Base-by-base conservation (phyloP, 2,797 vertebrate species). In the Rhinatrema bivittatum region DNA sequence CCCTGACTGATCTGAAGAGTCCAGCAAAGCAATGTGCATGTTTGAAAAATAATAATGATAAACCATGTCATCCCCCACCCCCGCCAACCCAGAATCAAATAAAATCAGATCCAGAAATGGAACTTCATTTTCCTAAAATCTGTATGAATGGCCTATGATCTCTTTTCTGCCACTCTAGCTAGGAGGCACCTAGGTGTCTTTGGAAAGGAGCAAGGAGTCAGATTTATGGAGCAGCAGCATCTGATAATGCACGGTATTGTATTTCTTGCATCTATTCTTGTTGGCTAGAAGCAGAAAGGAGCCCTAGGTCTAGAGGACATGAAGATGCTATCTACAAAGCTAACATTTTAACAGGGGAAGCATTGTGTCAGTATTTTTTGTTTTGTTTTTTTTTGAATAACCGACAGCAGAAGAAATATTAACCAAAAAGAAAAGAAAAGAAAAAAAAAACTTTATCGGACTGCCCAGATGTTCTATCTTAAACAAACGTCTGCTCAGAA, bases 401-500 rank as follows among this genome's bases (percentile, higher is more conserved):
- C n/a, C 45, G 65, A 56, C 63, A 66, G 57, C 67, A 65, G 60
- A 56, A 68, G 62, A 73, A 76, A 62, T 64, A 72, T 72, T 62
- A 65, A 68, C 53, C 76, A n/a, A n/a, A n/a, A n/a, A n/a, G n/a
- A n/a, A n/a, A n/a, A n/a, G n/a, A n/a, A 54, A 73, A 68, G 29
- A 62, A n/a, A n/a, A n/a, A 37, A 37, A 23, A 37, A 45, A 56
- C 56, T 72, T 75, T 61, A 42, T 70, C 74, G 59, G 57, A 62
- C 56, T 61, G 61, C 45, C 53, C 70, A 76, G 77, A 75, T 77
- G 73, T 72, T 68, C 50, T 42, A 71, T 76, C 66, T 76, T 71
- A 79, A 79, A 65, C 61, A 72, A 67, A 66, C 67, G 78, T 72
- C 74, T 81, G 71, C 65, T 81, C 76, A 58, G 55, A 69, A 62